Evolutionary conservation across 1,140 invertebrate genomes (phyloP).

Genomic region (Drosophila watanabei): DNA sequence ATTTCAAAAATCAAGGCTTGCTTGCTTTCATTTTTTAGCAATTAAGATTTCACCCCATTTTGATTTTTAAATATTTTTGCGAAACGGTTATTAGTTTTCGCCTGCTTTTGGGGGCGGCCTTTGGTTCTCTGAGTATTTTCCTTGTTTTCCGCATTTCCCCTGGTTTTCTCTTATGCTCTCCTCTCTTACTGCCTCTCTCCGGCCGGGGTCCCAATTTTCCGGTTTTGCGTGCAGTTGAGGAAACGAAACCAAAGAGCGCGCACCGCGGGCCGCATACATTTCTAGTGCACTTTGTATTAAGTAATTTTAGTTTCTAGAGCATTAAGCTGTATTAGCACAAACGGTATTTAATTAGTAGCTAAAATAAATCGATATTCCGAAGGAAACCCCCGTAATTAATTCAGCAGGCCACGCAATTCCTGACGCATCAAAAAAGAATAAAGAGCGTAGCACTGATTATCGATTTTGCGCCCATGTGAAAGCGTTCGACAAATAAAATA

Average conservation of each 20-base stretch:
- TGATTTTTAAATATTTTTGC: constrained; percentile 3
- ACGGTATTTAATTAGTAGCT: neutral
- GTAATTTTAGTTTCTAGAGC: constrained; percentile 40
- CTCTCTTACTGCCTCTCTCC: constrained; percentile 14
- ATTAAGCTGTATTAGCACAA: neutral
- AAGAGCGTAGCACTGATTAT: constrained; percentile 43
- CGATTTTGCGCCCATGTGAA: constrained; percentile 49
- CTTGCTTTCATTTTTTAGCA: neutral
- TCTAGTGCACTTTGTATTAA: constrained; percentile 63
- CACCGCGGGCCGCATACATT: constrained; percentile 53
- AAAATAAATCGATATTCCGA: neutral
- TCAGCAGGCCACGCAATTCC: constrained; percentile 46
- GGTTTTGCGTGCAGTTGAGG: constrained; percentile 52
- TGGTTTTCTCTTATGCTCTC: constrained; percentile 22
- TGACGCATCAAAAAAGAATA: constrained; percentile 6
- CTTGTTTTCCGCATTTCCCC: constrained; percentile 1
- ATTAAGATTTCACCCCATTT: neutral
- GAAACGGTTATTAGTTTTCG: constrained; percentile 15
- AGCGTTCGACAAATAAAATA: neutral
- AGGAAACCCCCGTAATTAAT: neutral
- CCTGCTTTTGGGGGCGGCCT: constrained; percentile 17
- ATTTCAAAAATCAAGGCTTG: too few species aligned
- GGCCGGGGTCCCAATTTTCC: constrained; percentile 7
- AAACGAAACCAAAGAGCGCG: constrained; percentile 54
- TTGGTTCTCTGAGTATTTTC: constrained; percentile 8